A percentile compares a stretch with the other conserved stretches of the same genome.
phyloP scores from a whole-genome alignment of 1,140 invertebrate species.

The Apis laboriosa region DNA sequence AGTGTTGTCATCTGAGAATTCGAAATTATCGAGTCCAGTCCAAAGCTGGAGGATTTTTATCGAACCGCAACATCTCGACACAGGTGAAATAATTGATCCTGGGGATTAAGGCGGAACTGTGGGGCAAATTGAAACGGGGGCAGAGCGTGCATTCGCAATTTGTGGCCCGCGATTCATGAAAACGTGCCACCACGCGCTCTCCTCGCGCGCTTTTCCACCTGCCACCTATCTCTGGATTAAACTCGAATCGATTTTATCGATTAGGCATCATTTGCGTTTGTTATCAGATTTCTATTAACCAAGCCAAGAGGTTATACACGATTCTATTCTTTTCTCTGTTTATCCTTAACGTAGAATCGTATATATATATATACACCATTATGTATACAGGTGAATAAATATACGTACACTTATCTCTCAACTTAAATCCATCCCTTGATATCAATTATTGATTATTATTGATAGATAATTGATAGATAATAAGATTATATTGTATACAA shows the following conservation, averaged over 20 bases:
- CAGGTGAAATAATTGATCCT: constrained; percentile 17
- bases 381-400: too few species aligned
- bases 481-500: too few species aligned
- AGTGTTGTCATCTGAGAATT: too few species aligned
- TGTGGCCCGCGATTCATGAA: neutral
- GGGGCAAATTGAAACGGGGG: constrained; percentile 18
- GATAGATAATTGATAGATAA: too few species aligned
- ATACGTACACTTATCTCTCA: too few species aligned
- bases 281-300: constrained; percentile 4
- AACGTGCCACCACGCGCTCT: neutral
- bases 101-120: constrained; percentile 9
- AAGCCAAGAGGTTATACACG: neutral
- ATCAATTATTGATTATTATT: too few species aligned
- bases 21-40: constrained; percentile 1
- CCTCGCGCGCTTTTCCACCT: neutral
- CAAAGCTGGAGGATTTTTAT: constrained; percentile 13
- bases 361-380: too few species aligned
- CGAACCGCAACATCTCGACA: neutral
- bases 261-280: constrained; percentile 19
- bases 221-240: neutral
- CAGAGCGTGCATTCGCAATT: constrained; percentile 1
- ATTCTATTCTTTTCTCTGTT: neutral
- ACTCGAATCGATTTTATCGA: constrained; percentile 15
- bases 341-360: too few species aligned
- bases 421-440: too few species aligned